Evolutionary conservation across 2,113 vertebrate genomes (phyloP).

Genomic region (Apeltes quadracus): DNA sequence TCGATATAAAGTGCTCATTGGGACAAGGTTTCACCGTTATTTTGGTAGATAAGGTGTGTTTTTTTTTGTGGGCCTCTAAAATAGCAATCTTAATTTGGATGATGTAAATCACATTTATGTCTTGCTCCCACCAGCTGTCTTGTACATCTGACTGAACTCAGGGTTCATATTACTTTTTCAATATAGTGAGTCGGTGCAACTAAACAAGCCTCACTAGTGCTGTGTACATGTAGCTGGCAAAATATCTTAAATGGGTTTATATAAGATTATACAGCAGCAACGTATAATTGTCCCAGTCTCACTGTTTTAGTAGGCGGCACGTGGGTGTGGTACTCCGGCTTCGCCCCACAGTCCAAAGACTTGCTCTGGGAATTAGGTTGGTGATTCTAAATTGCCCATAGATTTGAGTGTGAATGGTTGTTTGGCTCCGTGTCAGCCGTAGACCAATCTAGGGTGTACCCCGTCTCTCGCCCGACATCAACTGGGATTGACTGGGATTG

Average conservation of each 20-base stretch:
- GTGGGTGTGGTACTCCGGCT: too few species aligned
- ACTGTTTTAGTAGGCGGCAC: conserved; percentile 17
- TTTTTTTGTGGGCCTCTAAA: background rate
- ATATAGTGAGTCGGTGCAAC: conserved; percentile 9
- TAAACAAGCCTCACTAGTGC: conserved; percentile 34
- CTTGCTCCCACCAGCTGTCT: background rate
- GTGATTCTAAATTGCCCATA: too few species aligned
- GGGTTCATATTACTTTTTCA: background rate
- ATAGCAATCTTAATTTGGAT: background rate
- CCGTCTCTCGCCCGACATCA: too few species aligned
- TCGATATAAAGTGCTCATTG: background rate
- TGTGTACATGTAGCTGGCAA: conserved; percentile 4
- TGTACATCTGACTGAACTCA: background rate
- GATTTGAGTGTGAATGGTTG: too few species aligned
- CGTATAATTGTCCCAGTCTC: conserved; percentile 32
- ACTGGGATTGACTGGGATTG: too few species aligned
- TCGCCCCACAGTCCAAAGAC: too few species aligned
- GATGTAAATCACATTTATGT: conserved; percentile 5
- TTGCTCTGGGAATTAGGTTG: too few species aligned
- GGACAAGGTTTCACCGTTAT: background rate
- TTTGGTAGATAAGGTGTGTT: background rate
- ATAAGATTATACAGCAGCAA: conserved; percentile 7
- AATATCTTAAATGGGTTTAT: conserved; percentile 25
- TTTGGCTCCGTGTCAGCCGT: too few species aligned
- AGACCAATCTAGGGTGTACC: too few species aligned